Evolutionary conservation across 2,797 vertebrate species (phyloP).

Genomic region (Artibeus jamaicensis): DNA sequence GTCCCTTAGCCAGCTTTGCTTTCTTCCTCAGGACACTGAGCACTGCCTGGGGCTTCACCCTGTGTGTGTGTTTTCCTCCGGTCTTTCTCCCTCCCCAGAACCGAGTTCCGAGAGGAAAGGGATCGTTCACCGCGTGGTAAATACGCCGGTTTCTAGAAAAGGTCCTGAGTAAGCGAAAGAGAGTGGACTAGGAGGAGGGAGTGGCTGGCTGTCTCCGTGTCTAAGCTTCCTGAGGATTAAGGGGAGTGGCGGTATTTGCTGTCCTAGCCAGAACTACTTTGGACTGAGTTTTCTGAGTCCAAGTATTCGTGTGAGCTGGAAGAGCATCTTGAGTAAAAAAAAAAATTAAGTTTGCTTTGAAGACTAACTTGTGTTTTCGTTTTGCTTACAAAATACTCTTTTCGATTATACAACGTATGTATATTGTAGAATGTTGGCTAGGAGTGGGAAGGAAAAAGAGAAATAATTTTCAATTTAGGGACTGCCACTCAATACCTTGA

Average conservation of each 20-base stretch:
- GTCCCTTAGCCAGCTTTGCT: background rate
- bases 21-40: background rate
- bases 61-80: background rate
- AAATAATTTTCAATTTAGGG: background rate
- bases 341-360: slow-evolving; percentile 31
- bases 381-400: slow-evolving; percentile 25
- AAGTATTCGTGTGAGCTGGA: slow-evolving; percentile 19
- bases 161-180: background rate
- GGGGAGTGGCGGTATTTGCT: background rate
- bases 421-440: background rate
- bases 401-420: background rate
- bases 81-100: background rate
- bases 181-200: background rate
- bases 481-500: background rate
- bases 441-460: background rate
- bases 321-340: background rate
- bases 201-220: background rate
- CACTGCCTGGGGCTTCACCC: slow-evolving; percentile 1
- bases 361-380: background rate
- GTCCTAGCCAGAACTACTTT: background rate
- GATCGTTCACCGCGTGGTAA: background rate
- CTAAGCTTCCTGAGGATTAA: background rate
- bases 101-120: background rate
- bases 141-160: background rate
- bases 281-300: slow-evolving; percentile 19